Conservation (phyloP, 30 jellyfish, hydroid and myxozoan species). For the Hydractinia echinata region DNA sequence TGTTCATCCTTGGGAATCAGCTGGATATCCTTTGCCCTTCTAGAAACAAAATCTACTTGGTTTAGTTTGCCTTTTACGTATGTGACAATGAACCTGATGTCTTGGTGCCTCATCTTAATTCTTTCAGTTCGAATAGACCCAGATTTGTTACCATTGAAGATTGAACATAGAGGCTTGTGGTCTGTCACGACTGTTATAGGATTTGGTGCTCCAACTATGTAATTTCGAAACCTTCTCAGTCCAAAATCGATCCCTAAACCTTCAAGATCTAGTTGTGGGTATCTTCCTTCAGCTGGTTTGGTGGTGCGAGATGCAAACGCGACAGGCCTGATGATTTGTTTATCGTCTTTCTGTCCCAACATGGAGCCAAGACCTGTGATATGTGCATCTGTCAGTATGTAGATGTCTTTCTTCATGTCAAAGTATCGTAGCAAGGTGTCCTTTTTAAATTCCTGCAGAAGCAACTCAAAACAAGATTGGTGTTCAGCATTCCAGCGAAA, state of each 20-base stretch:
- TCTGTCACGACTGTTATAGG: slow-evolving; percentile 26
- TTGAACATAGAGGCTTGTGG: slow-evolving; percentile 48
- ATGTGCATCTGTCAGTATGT: slow-evolving; percentile 23
- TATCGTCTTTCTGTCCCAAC: slow-evolving; percentile 19
- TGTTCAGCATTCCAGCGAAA: slow-evolving; percentile 26
- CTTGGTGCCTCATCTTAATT: slow-evolving; percentile 49
- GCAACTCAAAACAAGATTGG: slow-evolving; percentile 22
- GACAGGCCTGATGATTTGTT: slow-evolving; percentile 31
- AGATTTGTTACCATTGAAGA: slow-evolving; percentile 5
- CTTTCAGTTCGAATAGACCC: slow-evolving; percentile 35
- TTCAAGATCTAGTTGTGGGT: not conserved
- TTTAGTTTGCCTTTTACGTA: slow-evolving; percentile 31
- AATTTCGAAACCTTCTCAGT: slow-evolving; percentile 32
- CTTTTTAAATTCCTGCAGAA: not conserved
- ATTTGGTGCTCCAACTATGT: slow-evolving; percentile 42
- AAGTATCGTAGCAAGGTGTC: slow-evolving; percentile 10
- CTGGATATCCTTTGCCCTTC: slow-evolving; percentile 19
- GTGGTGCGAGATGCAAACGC: slow-evolving; percentile 56
- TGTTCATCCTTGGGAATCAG: not conserved
- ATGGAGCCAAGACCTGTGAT: slow-evolving; percentile 20
- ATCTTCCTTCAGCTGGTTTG: slow-evolving; percentile 31
- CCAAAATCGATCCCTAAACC: slow-evolving; percentile 41
- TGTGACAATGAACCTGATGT: slow-evolving; percentile 5
- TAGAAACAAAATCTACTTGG: slow-evolving; percentile 41
- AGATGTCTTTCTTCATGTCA: slow-evolving; percentile 12